Conservation (phyloP, 2,113 vertebrate genomes). For the Malurus alboscapulatus region DNA sequence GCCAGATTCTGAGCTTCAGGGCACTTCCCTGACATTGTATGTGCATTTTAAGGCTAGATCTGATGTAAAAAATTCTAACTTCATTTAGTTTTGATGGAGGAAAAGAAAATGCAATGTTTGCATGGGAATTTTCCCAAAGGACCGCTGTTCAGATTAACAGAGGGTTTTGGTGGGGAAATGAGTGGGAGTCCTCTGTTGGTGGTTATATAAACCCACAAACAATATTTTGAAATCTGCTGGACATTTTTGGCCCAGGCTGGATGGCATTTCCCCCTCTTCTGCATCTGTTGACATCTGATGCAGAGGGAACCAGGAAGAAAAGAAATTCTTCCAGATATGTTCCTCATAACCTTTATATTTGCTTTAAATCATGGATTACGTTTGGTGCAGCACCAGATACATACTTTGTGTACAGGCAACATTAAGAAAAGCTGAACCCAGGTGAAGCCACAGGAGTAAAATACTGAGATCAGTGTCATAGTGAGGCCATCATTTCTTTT, state of each 20-base stretch:
- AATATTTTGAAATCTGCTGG: neutral
- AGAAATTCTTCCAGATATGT: neutral
- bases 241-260: neutral
- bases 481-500: fast-evolving
- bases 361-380: neutral
- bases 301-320: neutral
- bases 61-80: neutral
- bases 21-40: neutral
- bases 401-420: neutral
- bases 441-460: neutral
- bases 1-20: neutral
- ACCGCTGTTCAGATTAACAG: no score
- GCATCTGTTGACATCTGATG: neutral
- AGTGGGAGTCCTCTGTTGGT: neutral
- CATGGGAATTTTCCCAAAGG: neutral
- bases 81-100: neutral
- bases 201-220: neutral
- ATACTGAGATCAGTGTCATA: neutral
- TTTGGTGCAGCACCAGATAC: neutral
- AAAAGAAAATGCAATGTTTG: neutral
- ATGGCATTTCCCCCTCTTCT: neutral
- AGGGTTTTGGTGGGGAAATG: neutral
- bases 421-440: neutral
- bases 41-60: neutral
- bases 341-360: neutral